These are phyloP conservation scores for Panzeria rudis DNA, from an alignment of 2,888 invertebrate genomes.

Conservation along the genomic window DNA sequence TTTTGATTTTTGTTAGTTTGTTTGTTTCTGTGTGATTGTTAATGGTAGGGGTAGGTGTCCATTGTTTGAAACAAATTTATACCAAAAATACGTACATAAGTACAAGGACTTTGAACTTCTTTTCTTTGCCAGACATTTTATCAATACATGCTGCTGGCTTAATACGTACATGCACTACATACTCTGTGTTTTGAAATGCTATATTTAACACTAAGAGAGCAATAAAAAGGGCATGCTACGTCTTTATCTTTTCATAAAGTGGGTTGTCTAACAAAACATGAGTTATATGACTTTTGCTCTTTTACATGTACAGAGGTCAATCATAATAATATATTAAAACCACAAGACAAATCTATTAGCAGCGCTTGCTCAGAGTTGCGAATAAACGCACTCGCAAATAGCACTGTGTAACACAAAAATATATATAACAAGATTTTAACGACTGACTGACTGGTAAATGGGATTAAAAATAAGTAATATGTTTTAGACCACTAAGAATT, in stretches of 20 bases:
- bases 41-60: neutral
- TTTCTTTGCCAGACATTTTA: neutral
- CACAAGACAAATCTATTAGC: too few species aligned
- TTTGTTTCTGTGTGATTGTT: neutral
- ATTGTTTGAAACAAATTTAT: neutral
- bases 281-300: neutral
- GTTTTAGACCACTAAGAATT: too few species aligned
- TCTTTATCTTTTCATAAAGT: too few species aligned
- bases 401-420: too few species aligned
- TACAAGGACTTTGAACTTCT: neutral
- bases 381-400: too few species aligned
- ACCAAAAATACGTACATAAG: too few species aligned
- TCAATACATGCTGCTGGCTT: neutral
- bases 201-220: neutral
- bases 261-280: neutral
- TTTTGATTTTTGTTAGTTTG: too few species aligned
- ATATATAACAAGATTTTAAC: too few species aligned
- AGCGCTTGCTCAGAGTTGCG: too few species aligned
- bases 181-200: neutral
- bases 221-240: neutral
- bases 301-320: neutral
- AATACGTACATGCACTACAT: neutral
- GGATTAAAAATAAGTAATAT: too few species aligned
- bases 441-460: too few species aligned
- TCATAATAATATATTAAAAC: too few species aligned